Conservation (phyloP, 1,140 invertebrate genomes). For the Bombus picipes region DNA sequence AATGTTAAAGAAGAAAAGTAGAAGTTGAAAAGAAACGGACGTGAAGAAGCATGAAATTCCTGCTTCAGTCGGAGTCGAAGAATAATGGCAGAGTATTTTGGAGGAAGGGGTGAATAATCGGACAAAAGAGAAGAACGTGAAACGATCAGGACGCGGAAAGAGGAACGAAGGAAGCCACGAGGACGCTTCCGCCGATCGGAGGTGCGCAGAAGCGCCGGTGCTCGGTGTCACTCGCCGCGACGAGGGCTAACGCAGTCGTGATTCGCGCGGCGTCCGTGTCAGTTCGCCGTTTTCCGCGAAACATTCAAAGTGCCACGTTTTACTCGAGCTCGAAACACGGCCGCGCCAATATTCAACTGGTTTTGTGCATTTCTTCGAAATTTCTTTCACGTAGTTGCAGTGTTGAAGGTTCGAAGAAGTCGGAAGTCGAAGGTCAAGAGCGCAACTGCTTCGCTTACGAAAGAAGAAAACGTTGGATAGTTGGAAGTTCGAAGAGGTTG, state of each 20-base stretch:
- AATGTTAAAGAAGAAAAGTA: neutral
- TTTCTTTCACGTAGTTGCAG: too few relatives aligned
- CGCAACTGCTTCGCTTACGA: too few relatives aligned
- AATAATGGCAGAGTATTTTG: neutral
- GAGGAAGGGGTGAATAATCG: neutral
- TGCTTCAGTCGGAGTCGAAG: neutral
- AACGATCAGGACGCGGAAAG: neutral
- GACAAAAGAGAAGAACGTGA: neutral
- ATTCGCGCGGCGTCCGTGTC: slow-evolving; percentile 52
- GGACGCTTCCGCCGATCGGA: slow-evolving; percentile 15
- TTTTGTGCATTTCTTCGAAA: too few relatives aligned
- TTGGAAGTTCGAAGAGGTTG: too few relatives aligned
- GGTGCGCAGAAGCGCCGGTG: slow-evolving; percentile 37
- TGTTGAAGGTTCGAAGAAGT: too few relatives aligned
- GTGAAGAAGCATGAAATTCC: neutral
- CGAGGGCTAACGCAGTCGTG: slow-evolving; percentile 55
- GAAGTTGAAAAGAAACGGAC: neutral
- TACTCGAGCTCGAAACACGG: too few relatives aligned
- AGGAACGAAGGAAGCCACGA: slow-evolving; percentile 20
- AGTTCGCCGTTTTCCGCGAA: slow-evolving; percentile 17
- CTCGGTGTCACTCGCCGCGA: slow-evolving; percentile 38
- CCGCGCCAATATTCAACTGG: too few relatives aligned
- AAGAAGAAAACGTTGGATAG: too few relatives aligned
- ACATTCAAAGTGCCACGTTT: neutral
- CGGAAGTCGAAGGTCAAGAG: too few relatives aligned